Evolutionary conservation across 1,140 invertebrate genomes (phyloP).

Genomic region (Trissolcus basalis): DNA sequence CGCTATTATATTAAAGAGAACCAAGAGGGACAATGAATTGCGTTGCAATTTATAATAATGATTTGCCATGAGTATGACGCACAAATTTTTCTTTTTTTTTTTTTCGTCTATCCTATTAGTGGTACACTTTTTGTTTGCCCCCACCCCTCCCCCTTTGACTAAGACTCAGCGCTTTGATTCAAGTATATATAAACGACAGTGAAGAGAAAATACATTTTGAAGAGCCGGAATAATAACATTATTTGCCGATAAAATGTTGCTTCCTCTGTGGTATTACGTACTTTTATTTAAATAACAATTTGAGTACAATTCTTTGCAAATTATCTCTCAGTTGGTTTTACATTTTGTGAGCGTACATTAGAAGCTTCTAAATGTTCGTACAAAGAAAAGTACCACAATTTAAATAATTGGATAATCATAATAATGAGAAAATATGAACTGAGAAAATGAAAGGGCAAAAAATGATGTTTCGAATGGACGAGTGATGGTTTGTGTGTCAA

Average conservation of each 20-base stretch:
- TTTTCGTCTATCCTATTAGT: neutral
- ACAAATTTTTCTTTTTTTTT: neutral
- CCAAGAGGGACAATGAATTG: slow-evolving; percentile 9
- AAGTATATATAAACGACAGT: neutral
- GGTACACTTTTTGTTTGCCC: slow-evolving; percentile 1
- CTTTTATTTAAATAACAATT: neutral
- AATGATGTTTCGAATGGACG: too few relatives aligned
- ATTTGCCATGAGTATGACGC: neutral
- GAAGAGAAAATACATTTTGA: neutral
- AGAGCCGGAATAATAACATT: neutral
- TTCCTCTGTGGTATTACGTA: neutral
- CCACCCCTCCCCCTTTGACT: too few relatives aligned
- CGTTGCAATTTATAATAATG: slow-evolving; percentile 1
- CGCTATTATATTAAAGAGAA: slow-evolving; percentile 1
- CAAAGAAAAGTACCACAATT: too few relatives aligned
- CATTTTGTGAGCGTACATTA: too few relatives aligned
- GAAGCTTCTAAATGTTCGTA: too few relatives aligned
- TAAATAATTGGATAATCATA: too few relatives aligned
- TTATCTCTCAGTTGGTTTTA: neutral
- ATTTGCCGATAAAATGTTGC: neutral
- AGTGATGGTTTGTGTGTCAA: neutral
- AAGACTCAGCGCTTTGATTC: neutral
- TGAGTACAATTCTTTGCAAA: neutral
- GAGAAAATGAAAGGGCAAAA: too few relatives aligned
- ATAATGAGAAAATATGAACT: too few relatives aligned